A percentile compares a stretch with the other conserved stretches of the same genome.
Conservation (phyloP, 1,140 invertebrate species). For the Cotesia glomerata region DNA sequence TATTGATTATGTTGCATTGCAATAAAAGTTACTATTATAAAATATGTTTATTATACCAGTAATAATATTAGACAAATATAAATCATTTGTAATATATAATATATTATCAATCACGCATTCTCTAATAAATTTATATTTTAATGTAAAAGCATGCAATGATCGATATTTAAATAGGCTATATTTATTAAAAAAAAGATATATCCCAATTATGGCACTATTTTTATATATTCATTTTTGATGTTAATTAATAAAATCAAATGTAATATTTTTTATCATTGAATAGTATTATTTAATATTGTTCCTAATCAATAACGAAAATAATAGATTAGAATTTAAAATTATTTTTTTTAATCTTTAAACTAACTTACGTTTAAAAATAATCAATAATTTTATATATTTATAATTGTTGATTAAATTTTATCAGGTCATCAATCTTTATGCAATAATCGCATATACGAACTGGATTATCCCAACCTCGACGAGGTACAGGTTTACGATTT, state of each 20-base stretch:
- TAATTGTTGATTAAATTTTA: no score
- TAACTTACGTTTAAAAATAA: no score
- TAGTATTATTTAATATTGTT: neutral
- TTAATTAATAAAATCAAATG: neutral
- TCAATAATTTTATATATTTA: no score
- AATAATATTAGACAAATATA: neutral
- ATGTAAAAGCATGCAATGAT: neutral
- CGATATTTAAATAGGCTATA: neutral
- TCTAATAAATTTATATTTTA: neutral
- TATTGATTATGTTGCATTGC: neutral
- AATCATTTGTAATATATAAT: neutral
- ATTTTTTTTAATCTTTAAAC: no score
- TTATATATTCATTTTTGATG: neutral
- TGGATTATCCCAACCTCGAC: conserved; percentile 72
- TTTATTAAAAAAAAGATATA: conserved; percentile 27
- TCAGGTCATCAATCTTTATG: conserved; percentile 52
- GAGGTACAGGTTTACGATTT: conserved; percentile 69
- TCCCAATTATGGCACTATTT: conserved; percentile 30
- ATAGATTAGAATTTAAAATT: no score
- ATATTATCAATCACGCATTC: neutral
- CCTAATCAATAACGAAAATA: no score
- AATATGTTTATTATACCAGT: neutral
- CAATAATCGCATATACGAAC: conserved; percentile 76
- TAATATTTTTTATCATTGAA: neutral
- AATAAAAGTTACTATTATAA: neutral